Evolutionary conservation across 2,113 vertebrate species (phyloP).

Genomic region (Tretioscincus oriximinensis): DNA sequence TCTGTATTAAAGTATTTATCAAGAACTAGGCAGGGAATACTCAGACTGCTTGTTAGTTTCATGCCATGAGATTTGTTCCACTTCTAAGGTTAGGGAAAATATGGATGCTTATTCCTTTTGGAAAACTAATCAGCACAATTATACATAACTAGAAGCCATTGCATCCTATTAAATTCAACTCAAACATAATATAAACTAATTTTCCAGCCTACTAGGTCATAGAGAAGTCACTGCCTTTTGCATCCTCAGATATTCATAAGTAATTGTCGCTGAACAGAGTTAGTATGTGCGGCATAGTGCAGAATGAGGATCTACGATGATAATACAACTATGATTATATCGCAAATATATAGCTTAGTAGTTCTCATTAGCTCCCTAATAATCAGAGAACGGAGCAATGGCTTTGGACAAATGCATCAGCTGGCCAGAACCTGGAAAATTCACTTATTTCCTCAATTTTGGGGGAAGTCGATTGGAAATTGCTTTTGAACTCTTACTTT

Average conservation of each 20-base stretch:
- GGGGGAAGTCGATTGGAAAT: not conserved
- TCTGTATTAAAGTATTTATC: not conserved
- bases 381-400: not conserved
- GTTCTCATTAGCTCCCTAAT: not conserved
- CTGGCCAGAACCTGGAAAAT: not conserved
- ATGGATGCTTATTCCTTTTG: conserved; percentile 21
- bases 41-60: not conserved
- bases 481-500: too few relatives aligned
- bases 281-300: not conserved
- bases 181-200: not conserved
- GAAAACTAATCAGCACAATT: conserved; percentile 21
- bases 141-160: conserved; percentile 10
- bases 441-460: not conserved
- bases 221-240: conserved; percentile 11
- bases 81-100: not conserved
- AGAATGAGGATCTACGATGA: not conserved
- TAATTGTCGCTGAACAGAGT: conserved; percentile 6
- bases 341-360: not conserved
- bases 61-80: not conserved
- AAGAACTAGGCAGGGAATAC: not conserved
- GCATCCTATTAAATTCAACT: not conserved
- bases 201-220: conserved; percentile 21
- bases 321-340: not conserved
- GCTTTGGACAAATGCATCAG: not conserved
- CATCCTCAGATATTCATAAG: conserved; percentile 9